Evolutionary conservation across 1,140 invertebrate species (phyloP), one percentile per base, ranked within the genome.

Genomic region (Drosophila pandora): DNA sequence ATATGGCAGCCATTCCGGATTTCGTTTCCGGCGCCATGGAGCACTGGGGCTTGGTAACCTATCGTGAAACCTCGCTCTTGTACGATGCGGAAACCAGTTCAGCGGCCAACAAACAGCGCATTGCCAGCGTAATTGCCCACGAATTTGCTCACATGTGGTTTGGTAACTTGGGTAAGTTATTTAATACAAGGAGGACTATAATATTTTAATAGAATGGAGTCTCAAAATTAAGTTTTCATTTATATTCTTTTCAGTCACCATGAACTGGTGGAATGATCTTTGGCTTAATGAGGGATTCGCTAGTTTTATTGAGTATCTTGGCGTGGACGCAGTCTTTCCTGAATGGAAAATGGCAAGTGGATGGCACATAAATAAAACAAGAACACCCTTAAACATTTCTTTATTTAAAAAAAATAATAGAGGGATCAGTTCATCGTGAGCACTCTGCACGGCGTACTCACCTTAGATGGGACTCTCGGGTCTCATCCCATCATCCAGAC

Each of bases 201-300:
- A 37, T 28, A n/a, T 12, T 37, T 37, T 37, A 3, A 37, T 4
- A 4, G 34, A n/a, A 12, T 1, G 2, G 25, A 0, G 25, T 28
- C 25, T 6, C 4, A 28, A 37, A 37, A 10, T 37, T 1, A 37
- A 2, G 12, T 37, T 37, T 10, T 37, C 2, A 37, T n/a, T 37
- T 10, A 47, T 1, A 23, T 47, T 23, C 3, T 17, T 43, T 4
- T 93, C 93, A 85, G 97, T 97, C 1, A 98, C 97, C n/a, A 95
- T 97, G 94, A 93, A 95, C 62, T 98, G 97, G 97, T 98, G 97
- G 97, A 95, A 97, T 89, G 97, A 98, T 91, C 92, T 98, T 0
- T 98, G 97, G 97, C 93, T 98, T n/a, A 98, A 97, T 91, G 97
- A 98, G 93, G 97, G 97, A 7, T 98, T 99, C 87, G 97, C 97